Conservation (phyloP, 2,113 vertebrate genomes). For the Alectura lathami region DNA sequence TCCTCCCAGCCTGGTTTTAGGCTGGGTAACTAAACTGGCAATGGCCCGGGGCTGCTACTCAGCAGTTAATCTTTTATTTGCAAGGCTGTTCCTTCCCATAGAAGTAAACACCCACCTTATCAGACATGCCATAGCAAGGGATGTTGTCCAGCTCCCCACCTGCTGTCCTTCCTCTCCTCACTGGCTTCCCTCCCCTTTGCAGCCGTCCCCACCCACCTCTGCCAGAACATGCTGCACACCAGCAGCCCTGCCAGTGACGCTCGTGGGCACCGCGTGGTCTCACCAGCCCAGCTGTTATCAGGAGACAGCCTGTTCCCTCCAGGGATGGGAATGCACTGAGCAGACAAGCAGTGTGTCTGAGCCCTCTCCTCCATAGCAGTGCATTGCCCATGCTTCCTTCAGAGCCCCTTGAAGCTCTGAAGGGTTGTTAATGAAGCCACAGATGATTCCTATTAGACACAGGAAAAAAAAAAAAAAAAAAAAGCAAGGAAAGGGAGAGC, state of each 20-base stretch:
- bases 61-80: conserved; percentile 60
- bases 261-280: background rate
- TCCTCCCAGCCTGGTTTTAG: background rate
- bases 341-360: background rate
- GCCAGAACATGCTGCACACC: background rate
- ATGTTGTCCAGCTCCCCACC: conserved; percentile 30
- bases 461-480: no score
- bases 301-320: background rate
- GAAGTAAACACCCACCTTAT: conserved; percentile 50
- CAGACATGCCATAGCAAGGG: conserved; percentile 3
- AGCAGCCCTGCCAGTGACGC: background rate
- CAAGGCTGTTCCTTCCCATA: conserved; percentile 44
- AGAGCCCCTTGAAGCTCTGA: background rate
- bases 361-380: background rate
- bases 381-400: background rate
- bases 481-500: background rate
- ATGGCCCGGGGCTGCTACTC: background rate
- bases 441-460: background rate
- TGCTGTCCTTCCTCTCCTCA: conserved; percentile 43
- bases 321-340: background rate
- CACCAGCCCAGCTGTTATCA: background rate
- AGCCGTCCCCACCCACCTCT: conserved; percentile 10
- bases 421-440: background rate
- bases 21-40: background rate
- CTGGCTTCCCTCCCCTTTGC: background rate